These are phyloP conservation scores for Rhagonycha lutea DNA, from an alignment of 2,888 invertebrate genomes.

Conservation along the genomic window DNA sequence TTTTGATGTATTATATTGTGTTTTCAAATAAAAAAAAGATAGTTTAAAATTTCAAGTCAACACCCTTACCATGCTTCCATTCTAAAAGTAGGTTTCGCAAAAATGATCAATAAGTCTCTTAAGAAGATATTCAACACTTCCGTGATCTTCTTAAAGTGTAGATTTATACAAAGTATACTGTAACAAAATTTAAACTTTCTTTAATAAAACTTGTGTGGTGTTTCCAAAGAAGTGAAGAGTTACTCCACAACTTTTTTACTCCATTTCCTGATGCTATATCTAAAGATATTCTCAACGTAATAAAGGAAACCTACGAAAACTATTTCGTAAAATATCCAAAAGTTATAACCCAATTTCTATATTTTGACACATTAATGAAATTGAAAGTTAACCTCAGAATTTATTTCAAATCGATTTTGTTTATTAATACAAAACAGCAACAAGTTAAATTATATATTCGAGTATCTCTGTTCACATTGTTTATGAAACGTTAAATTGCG, in stretches of 20 bases:
- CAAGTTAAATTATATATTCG: neutral
- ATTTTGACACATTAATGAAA: neutral
- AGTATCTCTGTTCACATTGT: neutral
- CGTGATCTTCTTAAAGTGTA: neutral
- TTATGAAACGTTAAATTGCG: neutral
- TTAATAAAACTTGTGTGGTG: neutral
- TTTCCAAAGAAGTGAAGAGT: neutral
- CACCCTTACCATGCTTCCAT: neutral
- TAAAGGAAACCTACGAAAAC: neutral
- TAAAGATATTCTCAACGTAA: neutral
- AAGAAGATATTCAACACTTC: neutral
- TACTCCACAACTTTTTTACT: neutral
- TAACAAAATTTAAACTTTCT: neutral
- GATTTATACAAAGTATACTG: neutral
- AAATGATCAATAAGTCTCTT: neutral
- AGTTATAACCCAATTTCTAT: neutral
- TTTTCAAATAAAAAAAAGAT: neutral
- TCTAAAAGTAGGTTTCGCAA: neutral
- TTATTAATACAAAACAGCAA: neutral
- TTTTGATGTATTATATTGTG: slow-evolving; percentile 14
- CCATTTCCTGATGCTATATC: neutral
- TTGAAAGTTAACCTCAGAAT: neutral
- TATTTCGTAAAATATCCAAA: neutral
- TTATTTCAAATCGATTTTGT: neutral
- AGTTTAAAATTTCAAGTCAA: neutral